A percentile compares a stretch with the other conserved stretches of the same genome.
phyloP scores from a whole-genome alignment of 2,888 invertebrate species.

The Mylabris sibirica region DNA sequence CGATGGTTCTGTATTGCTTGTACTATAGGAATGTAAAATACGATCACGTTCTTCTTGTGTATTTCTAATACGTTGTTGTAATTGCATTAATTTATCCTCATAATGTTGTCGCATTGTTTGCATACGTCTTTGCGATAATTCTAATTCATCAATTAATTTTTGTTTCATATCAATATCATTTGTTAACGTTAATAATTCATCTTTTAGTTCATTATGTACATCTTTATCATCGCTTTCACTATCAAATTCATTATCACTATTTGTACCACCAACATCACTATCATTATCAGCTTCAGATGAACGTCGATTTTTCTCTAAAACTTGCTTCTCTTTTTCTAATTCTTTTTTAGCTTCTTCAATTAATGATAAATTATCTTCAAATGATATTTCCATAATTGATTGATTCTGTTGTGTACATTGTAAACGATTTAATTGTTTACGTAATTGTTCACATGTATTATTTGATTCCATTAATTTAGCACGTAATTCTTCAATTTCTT shows the following conservation, averaged over 20 bases:
- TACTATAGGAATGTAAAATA: conserved; percentile 69
- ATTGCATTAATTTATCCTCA: conserved; percentile 86
- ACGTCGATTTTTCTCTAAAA: conserved; percentile 54
- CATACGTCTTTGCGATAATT: conserved; percentile 85
- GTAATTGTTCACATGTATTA: conserved; percentile 76
- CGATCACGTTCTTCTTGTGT: conserved; percentile 93
- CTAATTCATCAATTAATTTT: conserved; percentile 91
- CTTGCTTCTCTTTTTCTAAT: conserved; percentile 71
- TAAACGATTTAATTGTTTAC: conserved; percentile 62
- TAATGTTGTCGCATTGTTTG: conserved; percentile 88
- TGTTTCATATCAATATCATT: conserved; percentile 96
- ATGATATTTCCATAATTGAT: conserved; percentile 42
- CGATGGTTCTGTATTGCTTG: conserved; percentile 66
- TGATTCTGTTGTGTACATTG: conserved; percentile 43
- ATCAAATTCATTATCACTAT: conserved; percentile 65
- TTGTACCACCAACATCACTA: conserved; percentile 62
- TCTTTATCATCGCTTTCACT: conserved; percentile 67
- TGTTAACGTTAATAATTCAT: conserved; percentile 87
- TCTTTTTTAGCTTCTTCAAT: conserved; percentile 84
- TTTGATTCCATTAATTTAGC: conserved; percentile 90
- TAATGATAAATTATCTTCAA: conserved; percentile 64
- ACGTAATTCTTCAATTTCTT: conserved; percentile 89
- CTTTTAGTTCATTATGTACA: conserved; percentile 70
- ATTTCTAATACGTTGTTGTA: conserved; percentile 84
- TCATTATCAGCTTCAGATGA: conserved; percentile 66